These are phyloP conservation scores for Drosophila differens DNA, from an alignment of 2,888 invertebrate genomes.

Conservation along the genomic window DNA sequence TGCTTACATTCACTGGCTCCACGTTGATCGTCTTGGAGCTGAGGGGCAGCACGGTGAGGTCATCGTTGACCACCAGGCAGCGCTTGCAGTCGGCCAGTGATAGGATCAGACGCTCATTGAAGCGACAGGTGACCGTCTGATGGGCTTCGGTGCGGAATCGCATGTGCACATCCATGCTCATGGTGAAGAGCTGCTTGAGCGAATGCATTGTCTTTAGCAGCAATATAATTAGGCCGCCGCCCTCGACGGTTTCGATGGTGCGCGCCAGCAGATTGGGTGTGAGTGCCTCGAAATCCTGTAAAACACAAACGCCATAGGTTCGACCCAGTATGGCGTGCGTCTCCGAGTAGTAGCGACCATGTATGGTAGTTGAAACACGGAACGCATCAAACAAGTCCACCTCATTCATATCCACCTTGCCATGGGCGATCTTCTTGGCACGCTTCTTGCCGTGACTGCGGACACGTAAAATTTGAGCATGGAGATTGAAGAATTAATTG, in stretches of 20 bases:
- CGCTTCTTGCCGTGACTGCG: conserved; percentile 95
- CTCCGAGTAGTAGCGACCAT: conserved; percentile 98
- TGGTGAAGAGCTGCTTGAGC: conserved; percentile 96
- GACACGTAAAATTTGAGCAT: neutral
- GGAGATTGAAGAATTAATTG: neutral
- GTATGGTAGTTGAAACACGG: conserved; percentile 97
- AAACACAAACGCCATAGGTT: conserved; percentile 97
- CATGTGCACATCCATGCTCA: conserved; percentile 99
- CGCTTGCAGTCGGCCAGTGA: conserved; percentile 94
- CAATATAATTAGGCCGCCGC: conserved; percentile 96
- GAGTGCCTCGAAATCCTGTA: conserved; percentile 99
- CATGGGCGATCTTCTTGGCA: conserved; percentile 96
- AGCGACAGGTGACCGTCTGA: conserved; percentile 95
- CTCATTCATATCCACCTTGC: conserved; percentile 95
- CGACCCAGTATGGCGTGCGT: conserved; percentile 99
- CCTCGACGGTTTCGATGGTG: conserved; percentile 99
- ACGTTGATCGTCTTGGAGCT: conserved; percentile 95
- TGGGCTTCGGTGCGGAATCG: conserved; percentile 96
- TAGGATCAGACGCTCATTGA: conserved; percentile 97
- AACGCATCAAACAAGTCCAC: conserved; percentile 99
- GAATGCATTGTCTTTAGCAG: conserved; percentile 94
- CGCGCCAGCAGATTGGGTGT: conserved; percentile 98
- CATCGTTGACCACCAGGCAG: conserved; percentile 97
- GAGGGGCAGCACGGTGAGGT: conserved; percentile 95
- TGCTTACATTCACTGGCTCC: conserved; percentile 88